A percentile compares a stretch with the other conserved stretches of the same genome.
Conservation (phyloP, 53 echinoderm and acorn worm genomes). For the Temnopleurus reevesii region DNA sequence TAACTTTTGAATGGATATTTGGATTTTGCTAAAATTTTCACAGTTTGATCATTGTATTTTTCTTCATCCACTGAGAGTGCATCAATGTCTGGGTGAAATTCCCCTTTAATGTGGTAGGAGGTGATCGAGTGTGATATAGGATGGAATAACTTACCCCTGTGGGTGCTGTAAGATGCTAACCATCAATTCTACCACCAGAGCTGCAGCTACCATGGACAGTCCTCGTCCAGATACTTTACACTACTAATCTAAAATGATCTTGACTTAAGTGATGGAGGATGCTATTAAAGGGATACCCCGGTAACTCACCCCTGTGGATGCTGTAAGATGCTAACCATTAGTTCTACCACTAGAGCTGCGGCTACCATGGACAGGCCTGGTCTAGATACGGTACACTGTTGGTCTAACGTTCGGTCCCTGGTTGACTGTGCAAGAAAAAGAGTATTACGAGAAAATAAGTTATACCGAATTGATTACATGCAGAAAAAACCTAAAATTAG, state of each 20-base stretch:
- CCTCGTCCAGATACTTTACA: conserved; percentile 95
- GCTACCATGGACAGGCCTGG: conserved; percentile 98
- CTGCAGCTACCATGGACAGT: conserved; percentile 90
- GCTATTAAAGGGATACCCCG: neutral
- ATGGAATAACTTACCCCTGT: conserved; percentile 72
- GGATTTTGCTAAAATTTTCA: too few species aligned
- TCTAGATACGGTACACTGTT: conserved; percentile 98
- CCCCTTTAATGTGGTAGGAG: too few species aligned
- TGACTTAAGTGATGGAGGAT: conserved; percentile 68
- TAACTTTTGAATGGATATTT: too few species aligned
- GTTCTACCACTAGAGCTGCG: conserved; percentile 90
- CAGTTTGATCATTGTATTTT: too few species aligned
- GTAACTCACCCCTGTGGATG: conserved; percentile 86
- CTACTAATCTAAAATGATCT: conserved; percentile 93
- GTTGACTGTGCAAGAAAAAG: conserved; percentile 74
- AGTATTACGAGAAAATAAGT: too few species aligned
- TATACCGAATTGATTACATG: too few species aligned
- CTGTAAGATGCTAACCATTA: conserved; percentile 85
- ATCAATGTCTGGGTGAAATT: too few species aligned
- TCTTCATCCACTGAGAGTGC: too few species aligned
- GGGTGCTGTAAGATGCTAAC: conserved; percentile 88
- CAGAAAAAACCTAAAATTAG: too few species aligned
- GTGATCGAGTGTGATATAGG: too few species aligned
- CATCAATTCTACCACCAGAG: conserved; percentile 85
- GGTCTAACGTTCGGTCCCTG: conserved; percentile 94